A percentile compares a stretch with the other conserved stretches of the same genome.
phyloP scores from a whole-genome alignment of 2,797 vertebrate genomes.

The Apogon talboti region DNA sequence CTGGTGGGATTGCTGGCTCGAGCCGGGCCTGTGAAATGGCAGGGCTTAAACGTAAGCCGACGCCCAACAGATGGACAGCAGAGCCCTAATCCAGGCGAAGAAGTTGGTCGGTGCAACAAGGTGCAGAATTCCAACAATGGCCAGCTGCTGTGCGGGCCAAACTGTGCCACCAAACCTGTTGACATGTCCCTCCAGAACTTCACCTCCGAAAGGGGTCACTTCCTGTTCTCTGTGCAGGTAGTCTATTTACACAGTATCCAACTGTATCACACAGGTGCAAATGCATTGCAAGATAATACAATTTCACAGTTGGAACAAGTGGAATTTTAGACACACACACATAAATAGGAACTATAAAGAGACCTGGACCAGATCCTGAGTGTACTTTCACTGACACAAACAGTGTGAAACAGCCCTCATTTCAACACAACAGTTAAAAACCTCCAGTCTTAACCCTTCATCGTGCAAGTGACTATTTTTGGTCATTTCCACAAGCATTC shows the following conservation, averaged over 20 bases:
- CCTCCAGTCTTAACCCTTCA: conserved; percentile 5
- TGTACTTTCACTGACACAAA: not conserved
- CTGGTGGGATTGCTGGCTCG: conserved; percentile 61
- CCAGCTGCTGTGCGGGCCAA: conserved; percentile 71
- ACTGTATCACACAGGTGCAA: not conserved
- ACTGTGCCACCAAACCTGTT: conserved; percentile 45
- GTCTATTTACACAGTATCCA: conserved; percentile 2
- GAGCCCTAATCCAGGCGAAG: conserved; percentile 80
- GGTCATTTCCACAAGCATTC: no score
- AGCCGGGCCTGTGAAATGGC: conserved; percentile 74
- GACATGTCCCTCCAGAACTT: conserved; percentile 54
- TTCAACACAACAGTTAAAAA: not conserved
- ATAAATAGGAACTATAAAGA: not conserved
- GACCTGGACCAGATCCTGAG: not conserved
- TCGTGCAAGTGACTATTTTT: no score
- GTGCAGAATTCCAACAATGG: conserved; percentile 73
- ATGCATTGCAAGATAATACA: no score
- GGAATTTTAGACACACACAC: not conserved
- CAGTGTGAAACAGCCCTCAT: not conserved
- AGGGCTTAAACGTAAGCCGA: conserved; percentile 81
- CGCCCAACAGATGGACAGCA: conserved; percentile 81
- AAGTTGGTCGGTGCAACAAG: conserved; percentile 74
- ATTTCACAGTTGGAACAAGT: not conserved
- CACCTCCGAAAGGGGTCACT: conserved; percentile 42
- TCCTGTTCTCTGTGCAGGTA: conserved; percentile 19